Percentiles rank a stretch among this genome's conserved stretches.
These are phyloP conservation scores for Sesamia inferens DNA, from an alignment of 2,888 invertebrate genomes.

Conservation along the genomic window DNA sequence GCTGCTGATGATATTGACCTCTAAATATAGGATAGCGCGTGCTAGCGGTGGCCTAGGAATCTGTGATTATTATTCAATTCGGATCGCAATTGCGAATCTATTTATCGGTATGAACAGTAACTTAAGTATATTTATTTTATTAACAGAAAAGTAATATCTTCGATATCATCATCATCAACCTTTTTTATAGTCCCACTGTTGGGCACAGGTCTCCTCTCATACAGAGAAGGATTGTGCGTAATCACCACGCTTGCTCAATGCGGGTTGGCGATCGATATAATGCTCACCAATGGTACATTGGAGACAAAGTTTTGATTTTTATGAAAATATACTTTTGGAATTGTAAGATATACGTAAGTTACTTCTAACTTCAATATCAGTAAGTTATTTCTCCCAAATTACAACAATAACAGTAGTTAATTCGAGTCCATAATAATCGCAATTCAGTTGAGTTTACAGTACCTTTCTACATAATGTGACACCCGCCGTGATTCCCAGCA, in stretches of 20 bases:
- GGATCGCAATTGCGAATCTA: not conserved
- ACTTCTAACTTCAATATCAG: not conserved
- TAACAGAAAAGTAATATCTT: not conserved
- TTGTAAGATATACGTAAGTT: not conserved
- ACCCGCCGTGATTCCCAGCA: conserved; percentile 59
- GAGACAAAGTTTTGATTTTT: not conserved
- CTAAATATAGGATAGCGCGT: conserved; percentile 1
- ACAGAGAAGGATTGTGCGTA: no score
- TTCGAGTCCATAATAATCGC: conserved; percentile 19
- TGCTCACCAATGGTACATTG: no score
- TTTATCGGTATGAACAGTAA: conserved; percentile 2
- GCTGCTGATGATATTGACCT: conserved; percentile 13
- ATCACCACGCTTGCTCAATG: no score
- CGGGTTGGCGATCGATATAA: no score
- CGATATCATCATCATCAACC: no score
- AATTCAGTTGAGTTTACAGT: conserved; percentile 34
- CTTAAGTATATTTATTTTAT: not conserved
- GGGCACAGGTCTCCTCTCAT: no score
- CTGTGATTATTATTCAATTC: not conserved
- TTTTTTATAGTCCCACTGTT: no score
- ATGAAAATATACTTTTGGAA: not conserved
- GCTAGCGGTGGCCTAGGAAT: not conserved
- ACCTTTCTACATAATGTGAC: conserved; percentile 58
- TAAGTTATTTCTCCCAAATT: not conserved
- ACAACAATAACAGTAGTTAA: conserved; percentile 4